These are phyloP conservation scores for Heterohyrax brucei DNA, from an alignment of 2,797 vertebrate species.

Conservation along the genomic window DNA sequence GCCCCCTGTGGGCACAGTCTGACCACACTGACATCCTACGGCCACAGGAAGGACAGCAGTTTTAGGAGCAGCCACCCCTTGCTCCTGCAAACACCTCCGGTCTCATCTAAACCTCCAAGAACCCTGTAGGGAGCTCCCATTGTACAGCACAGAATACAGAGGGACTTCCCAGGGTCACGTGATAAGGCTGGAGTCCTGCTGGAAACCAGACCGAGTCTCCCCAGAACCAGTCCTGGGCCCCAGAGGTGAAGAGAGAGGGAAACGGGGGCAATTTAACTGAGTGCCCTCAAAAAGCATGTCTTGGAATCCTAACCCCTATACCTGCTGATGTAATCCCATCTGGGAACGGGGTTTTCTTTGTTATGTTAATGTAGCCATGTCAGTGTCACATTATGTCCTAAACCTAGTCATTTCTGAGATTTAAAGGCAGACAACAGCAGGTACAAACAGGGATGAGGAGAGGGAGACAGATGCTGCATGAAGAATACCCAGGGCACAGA, in stretches of 20 bases:
- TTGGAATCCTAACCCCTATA: neutral
- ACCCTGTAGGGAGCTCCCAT: neutral
- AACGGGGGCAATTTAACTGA: neutral
- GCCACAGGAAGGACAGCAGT: neutral
- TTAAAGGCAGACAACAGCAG: neutral
- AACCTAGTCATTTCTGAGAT: neutral
- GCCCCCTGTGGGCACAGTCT: slow-evolving; percentile 81
- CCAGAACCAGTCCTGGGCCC: neutral
- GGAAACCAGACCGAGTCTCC: neutral
- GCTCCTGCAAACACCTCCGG: neutral
- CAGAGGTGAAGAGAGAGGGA: neutral
- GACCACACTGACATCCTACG: slow-evolving; percentile 84
- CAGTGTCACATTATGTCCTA: neutral
- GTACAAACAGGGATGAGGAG: neutral
- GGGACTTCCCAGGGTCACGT: neutral
- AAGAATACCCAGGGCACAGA: neutral
- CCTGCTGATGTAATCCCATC: neutral
- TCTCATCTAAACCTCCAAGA: neutral
- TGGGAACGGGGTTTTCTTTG: neutral
- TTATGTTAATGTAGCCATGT: neutral
- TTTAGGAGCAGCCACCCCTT: neutral
- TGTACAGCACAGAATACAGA: neutral
- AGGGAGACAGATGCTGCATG: neutral
- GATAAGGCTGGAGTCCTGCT: neutral
- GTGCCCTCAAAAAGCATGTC: neutral